Percentiles rank a stretch among this genome's conserved stretches.
Conservation (phyloP, 2,888 invertebrate genomes). For the Polydesmus complanatus region DNA sequence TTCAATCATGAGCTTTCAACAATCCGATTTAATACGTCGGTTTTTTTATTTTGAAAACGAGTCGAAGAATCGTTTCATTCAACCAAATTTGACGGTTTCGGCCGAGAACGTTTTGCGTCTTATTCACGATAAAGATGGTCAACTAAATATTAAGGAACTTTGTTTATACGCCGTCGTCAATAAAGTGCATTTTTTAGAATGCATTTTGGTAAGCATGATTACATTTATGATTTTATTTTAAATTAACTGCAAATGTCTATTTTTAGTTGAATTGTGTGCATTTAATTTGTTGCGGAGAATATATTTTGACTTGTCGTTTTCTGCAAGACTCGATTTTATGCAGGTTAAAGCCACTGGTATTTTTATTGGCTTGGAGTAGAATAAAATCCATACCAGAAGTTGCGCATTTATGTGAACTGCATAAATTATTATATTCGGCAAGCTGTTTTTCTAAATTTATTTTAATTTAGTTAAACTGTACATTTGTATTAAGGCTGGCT, state of each 20-base stretch:
- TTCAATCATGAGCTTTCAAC: background rate
- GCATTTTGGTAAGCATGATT: slow-evolving; percentile 4
- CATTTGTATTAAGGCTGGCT: no score
- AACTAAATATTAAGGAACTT: slow-evolving; percentile 5
- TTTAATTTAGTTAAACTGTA: no score
- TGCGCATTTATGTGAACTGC: background rate
- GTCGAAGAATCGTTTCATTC: slow-evolving; percentile 1
- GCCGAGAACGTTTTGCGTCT: slow-evolving; percentile 9
- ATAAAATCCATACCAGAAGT: background rate
- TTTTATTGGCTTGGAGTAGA: slow-evolving; percentile 7
- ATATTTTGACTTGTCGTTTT: slow-evolving; percentile 1
- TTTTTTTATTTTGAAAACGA: slow-evolving; percentile 7
- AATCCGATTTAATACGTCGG: background rate
- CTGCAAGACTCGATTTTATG: background rate
- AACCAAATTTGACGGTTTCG: background rate
- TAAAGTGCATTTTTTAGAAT: slow-evolving; percentile 7
- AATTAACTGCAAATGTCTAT: background rate
- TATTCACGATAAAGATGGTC: background rate
- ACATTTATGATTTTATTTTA: background rate
- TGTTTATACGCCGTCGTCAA: slow-evolving; percentile 2
- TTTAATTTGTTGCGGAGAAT: slow-evolving; percentile 8
- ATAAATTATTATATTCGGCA: slow-evolving; percentile 5
- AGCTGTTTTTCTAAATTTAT: background rate
- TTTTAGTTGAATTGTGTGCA: slow-evolving; percentile 9
- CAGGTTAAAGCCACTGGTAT: slow-evolving; percentile 6